These are phyloP conservation scores for Cyanoderma ruficeps DNA, from an alignment of 2,113 vertebrate genomes.

Conservation along the genomic window DNA sequence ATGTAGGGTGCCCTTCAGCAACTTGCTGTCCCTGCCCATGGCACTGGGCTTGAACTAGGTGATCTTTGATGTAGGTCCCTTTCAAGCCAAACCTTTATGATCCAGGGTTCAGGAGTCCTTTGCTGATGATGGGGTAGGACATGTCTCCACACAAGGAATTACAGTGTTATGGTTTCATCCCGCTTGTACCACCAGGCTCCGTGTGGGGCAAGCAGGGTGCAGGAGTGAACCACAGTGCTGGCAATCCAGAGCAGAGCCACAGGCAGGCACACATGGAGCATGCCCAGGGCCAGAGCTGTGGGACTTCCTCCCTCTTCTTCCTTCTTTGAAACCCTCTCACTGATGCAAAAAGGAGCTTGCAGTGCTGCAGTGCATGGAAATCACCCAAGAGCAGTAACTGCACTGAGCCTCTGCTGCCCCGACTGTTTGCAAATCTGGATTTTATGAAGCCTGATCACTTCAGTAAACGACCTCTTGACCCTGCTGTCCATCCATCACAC, in stretches of 20 bases:
- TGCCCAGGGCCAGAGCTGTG: neutral
- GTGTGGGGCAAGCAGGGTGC: neutral
- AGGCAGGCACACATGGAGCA: rapidly evolving
- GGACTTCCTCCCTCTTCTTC: neutral
- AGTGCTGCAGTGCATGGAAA: neutral
- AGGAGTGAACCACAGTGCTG: rapidly evolving
- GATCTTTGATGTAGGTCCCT: neutral
- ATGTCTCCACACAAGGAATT: neutral
- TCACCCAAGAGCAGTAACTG: neutral
- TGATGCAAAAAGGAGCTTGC: rapidly evolving
- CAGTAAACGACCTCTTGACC: neutral
- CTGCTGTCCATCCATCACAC: neutral
- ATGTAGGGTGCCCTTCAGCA: neutral
- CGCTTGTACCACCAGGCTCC: neutral
- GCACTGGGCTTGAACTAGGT: neutral
- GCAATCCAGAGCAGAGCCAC: neutral
- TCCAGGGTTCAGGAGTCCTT: neutral
- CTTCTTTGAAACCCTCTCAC: neutral
- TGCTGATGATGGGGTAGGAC: neutral
- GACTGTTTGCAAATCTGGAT: neutral
- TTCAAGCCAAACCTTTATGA: neutral
- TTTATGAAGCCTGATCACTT: conserved; percentile 37
- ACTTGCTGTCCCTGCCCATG: neutral
- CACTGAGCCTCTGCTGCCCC: neutral
- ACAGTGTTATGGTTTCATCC: neutral